phyloP scores from a whole-genome alignment of 2,888 invertebrate genomes.

The Taphrorychus bicolor region DNA sequence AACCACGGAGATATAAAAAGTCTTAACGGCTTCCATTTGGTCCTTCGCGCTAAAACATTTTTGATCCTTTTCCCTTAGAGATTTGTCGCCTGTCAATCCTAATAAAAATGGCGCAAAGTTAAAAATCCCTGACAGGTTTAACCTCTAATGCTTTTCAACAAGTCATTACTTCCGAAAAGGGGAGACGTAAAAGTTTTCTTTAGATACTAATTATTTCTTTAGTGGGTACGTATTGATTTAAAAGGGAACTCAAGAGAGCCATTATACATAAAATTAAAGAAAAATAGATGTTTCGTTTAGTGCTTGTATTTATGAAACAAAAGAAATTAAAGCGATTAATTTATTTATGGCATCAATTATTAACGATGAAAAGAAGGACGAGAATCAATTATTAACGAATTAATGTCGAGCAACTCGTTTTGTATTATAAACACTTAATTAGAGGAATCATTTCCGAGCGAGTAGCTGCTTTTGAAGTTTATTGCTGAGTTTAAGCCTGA shows the following conservation, averaged over 20 bases:
- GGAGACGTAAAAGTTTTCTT: not conserved
- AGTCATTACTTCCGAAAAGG: conserved; percentile 12
- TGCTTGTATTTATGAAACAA: not conserved
- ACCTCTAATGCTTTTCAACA: conserved; percentile 17
- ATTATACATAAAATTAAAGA: not conserved
- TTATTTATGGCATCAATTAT: conserved; percentile 1
- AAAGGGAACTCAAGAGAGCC: not conserved
- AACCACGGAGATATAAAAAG: conserved; percentile 24
- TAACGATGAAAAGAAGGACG: not conserved
- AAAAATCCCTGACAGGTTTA: conserved; percentile 17
- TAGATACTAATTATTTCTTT: conserved; percentile 2
- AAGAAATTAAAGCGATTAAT: not conserved
- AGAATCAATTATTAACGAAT: not conserved
- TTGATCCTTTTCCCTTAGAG: conserved; percentile 23
- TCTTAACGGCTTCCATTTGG: conserved; percentile 26
- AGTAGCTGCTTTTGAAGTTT: not conserved
- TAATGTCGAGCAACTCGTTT: not conserved
- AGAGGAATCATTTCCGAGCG: not conserved
- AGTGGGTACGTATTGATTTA: conserved; percentile 1
- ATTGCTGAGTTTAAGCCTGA: not conserved
- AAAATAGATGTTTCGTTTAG: not conserved
- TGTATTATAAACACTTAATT: not conserved
- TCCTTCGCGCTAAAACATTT: conserved; percentile 27
- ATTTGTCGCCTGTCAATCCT: conserved; percentile 30
- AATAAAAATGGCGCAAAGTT: conserved; percentile 21